These are phyloP conservation scores for Molossus molossus DNA, from an alignment of 2,797 vertebrate genomes.

Conservation along the genomic window DNA sequence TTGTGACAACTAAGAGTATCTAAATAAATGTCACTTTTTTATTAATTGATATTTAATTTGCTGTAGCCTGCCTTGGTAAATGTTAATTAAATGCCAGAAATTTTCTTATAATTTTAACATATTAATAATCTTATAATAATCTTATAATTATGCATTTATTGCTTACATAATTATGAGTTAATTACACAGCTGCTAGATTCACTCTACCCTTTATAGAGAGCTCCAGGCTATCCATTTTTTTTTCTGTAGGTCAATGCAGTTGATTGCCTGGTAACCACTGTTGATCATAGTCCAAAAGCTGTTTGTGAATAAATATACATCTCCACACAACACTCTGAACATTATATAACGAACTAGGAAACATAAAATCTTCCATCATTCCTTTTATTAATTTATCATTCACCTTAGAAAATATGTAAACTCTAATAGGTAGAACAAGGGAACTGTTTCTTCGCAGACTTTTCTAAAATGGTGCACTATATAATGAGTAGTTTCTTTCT, in stretches of 20 bases:
- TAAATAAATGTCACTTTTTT: slow-evolving; percentile 90
- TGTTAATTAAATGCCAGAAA: slow-evolving; percentile 90
- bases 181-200: slow-evolving; percentile 83
- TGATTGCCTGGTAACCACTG: slow-evolving; percentile 67
- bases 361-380: slow-evolving; percentile 7
- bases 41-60: slow-evolving; percentile 88
- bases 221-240: slow-evolving; percentile 73
- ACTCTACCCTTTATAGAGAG: slow-evolving; percentile 76
- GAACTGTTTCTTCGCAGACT: neutral
- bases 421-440: neutral
- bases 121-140: slow-evolving; percentile 88
- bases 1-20: slow-evolving; percentile 88
- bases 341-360: slow-evolving; percentile 31
- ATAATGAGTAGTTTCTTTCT: neutral
- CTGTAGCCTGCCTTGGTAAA: slow-evolving; percentile 87
- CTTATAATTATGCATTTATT: slow-evolving; percentile 87
- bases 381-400: slow-evolving; percentile 21
- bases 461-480: neutral
- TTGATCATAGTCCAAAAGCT: slow-evolving; percentile 50
- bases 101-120: slow-evolving; percentile 87
- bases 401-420: neutral
- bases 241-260: slow-evolving; percentile 83
- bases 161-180: slow-evolving; percentile 88
- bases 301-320: slow-evolving; percentile 29
- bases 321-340: slow-evolving; percentile 28